Conservation (phyloP, 2,113 vertebrate species). For the Anthoscopus minutus region DNA sequence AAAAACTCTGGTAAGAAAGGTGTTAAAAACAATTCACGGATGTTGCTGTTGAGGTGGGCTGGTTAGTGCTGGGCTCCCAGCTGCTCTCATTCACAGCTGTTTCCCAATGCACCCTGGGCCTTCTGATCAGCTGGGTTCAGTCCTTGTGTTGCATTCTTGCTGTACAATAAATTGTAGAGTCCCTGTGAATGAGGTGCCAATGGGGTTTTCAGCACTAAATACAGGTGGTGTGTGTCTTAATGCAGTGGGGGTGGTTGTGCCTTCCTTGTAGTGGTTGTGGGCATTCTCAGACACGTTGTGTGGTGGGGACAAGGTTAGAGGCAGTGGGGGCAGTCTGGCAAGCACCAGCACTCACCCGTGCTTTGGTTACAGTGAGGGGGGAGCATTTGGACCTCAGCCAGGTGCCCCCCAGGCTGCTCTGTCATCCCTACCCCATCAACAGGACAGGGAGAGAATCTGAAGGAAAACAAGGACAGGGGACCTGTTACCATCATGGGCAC, state of each 20-base stretch:
- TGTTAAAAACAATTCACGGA: accelerated
- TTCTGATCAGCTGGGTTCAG: neutral
- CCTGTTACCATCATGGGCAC: neutral
- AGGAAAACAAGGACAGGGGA: neutral
- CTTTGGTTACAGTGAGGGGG: too few relatives aligned
- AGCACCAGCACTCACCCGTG: neutral
- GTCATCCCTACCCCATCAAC: neutral
- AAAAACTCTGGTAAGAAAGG: neutral
- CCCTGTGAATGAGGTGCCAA: neutral
- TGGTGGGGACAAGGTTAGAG: neutral
- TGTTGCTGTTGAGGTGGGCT: neutral
- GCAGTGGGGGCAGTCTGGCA: neutral
- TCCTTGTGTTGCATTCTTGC: neutral
- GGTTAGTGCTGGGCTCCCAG: neutral
- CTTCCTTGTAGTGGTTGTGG: neutral
- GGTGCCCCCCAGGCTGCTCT: neutral
- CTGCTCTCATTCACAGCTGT: neutral
- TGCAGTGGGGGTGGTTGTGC: neutral
- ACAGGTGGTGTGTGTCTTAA: neutral
- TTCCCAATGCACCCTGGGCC: neutral
- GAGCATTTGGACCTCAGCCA: neutral
- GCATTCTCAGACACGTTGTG: accelerated
- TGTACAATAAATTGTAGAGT: neutral
- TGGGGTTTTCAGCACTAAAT: neutral
- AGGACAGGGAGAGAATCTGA: too few relatives aligned